Conservation (phyloP, 2,797 vertebrate species). For the Sciurus vulgaris region DNA sequence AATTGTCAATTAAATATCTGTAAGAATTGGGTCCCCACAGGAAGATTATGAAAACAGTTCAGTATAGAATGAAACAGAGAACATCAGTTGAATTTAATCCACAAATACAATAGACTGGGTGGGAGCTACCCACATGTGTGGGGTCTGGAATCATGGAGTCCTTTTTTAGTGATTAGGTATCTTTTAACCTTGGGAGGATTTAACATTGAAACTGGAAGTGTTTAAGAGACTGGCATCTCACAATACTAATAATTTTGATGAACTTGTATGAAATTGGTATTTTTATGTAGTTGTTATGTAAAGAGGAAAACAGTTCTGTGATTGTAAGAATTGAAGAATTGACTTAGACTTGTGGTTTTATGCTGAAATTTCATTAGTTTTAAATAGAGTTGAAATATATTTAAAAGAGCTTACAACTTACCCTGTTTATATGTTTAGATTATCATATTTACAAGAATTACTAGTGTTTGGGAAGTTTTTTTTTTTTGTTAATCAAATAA, state of each 20-base stretch:
- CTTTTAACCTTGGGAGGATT: neutral
- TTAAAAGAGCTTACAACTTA: neutral
- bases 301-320: neutral
- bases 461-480: neutral
- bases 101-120: neutral
- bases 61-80: conserved; percentile 45
- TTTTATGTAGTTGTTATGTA: neutral
- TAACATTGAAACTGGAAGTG: neutral
- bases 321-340: neutral
- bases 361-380: neutral
- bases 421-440: neutral
- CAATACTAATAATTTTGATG: neutral
- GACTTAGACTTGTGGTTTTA: neutral
- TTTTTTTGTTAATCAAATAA: neutral
- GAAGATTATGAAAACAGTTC: conserved; percentile 1
- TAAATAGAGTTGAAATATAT: neutral
- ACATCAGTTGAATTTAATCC: neutral
- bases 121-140: neutral
- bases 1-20: neutral
- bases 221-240: neutral
- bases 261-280: neutral
- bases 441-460: neutral
- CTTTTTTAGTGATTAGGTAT: neutral
- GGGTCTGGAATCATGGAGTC: neutral
- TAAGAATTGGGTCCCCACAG: conserved; percentile 2